phyloP scores from a whole-genome alignment of 2,113 vertebrate genomes.

The Pungitius pungitius region DNA sequence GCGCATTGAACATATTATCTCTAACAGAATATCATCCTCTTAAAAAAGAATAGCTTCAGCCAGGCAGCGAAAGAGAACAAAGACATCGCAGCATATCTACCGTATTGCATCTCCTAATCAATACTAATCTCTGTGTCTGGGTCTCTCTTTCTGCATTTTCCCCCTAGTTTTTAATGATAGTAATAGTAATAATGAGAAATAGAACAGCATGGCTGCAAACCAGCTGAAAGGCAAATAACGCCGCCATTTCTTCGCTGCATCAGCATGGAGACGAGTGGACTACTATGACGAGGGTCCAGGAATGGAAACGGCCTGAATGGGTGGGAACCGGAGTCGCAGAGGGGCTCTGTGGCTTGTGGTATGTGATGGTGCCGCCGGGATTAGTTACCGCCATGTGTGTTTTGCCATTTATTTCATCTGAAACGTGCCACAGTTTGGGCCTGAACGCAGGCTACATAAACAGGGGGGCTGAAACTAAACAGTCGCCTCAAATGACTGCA shows the following conservation, averaged over 20 bases:
- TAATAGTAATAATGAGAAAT: conserved; percentile 47
- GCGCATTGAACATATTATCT: conserved; percentile 55
- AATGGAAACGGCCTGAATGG: conserved; percentile 59
- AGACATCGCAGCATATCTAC: conserved; percentile 46
- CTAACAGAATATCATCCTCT: conserved; percentile 64
- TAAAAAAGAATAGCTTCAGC: conserved; percentile 68
- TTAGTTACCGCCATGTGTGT: conserved; percentile 69
- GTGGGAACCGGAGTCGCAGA: conserved; percentile 52
- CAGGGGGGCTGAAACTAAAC: conserved; percentile 58
- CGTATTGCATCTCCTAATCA: conserved; percentile 29
- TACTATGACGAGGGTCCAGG: conserved; percentile 40
- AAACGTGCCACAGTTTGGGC: conserved; percentile 62
- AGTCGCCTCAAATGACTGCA: conserved; percentile 38
- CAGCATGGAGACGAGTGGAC: conserved; percentile 56
- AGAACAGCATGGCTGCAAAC: conserved; percentile 23
- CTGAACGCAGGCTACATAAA: conserved; percentile 60
- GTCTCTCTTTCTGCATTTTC: conserved; percentile 32
- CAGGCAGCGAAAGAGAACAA: too few relatives aligned
- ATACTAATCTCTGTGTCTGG: conserved; percentile 33
- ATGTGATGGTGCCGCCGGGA: conserved; percentile 63
- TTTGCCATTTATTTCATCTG: conserved; percentile 68
- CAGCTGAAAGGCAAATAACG: conserved; percentile 39
- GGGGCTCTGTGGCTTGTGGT: conserved; percentile 66
- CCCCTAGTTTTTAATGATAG: conserved; percentile 47
- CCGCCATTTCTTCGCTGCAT: conserved; percentile 53